Evolutionary conservation across 1,140 invertebrate genomes (phyloP).

Genomic region (Arion vulgaris): DNA sequence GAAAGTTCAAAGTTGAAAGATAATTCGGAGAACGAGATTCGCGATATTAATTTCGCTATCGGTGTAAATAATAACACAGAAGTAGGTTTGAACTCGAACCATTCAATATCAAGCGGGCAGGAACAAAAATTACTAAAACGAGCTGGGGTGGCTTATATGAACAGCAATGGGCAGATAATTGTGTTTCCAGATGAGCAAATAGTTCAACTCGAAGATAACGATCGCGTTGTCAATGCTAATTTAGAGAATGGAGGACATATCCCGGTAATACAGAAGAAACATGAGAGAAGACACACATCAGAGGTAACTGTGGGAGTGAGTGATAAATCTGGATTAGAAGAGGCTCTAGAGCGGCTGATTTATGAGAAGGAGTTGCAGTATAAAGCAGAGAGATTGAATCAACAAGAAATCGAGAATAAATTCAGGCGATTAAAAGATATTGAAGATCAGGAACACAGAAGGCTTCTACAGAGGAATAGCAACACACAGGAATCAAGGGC

Average conservation of each 20-base stretch:
- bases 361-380: slow-evolving; percentile 44
- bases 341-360: slow-evolving; percentile 42
- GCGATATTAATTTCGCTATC: slow-evolving; percentile 40
- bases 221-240: neutral
- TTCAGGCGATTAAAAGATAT: slow-evolving; percentile 48
- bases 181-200: slow-evolving; percentile 56
- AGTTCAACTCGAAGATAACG: slow-evolving; percentile 13
- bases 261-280: slow-evolving; percentile 52
- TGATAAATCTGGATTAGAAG: slow-evolving; percentile 41
- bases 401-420: slow-evolving; percentile 56
- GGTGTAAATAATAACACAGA: slow-evolving; percentile 42
- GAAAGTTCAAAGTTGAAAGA: no score
- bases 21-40: slow-evolving; percentile 46
- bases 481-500: slow-evolving; percentile 48
- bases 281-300: slow-evolving; percentile 41
- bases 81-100: neutral
- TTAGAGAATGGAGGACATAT: slow-evolving; percentile 13
- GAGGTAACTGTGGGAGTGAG: slow-evolving; percentile 46
- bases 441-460: slow-evolving; percentile 55
- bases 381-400: slow-evolving; percentile 52
- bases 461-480: slow-evolving; percentile 50
- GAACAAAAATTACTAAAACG: slow-evolving; percentile 51
- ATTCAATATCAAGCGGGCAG: slow-evolving; percentile 18
- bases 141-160: slow-evolving; percentile 60
- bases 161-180: slow-evolving; percentile 55